A percentile compares a stretch with the other conserved stretches of the same genome.
Conservation (phyloP, 1,140 invertebrate genomes). For the Pogonomyrmex californicus region DNA sequence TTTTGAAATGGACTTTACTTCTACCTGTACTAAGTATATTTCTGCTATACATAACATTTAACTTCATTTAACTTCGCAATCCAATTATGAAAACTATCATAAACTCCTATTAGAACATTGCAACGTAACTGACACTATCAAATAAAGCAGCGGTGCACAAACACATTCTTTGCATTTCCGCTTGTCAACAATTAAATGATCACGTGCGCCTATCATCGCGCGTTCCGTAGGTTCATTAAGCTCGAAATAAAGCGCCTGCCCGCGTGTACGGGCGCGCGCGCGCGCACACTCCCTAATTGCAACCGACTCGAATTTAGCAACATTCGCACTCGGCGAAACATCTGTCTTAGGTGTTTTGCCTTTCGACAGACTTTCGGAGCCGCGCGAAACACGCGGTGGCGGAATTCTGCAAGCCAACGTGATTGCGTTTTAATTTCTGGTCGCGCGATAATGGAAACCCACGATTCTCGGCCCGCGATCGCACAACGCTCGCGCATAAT, state of each 20-base stretch:
- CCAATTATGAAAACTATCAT: conserved; percentile 41
- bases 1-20: background rate
- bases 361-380: conserved; percentile 57
- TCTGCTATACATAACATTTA: background rate
- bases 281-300: conserved; percentile 48
- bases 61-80: conserved; percentile 43
- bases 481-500: conserved; percentile 51
- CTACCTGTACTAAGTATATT: background rate
- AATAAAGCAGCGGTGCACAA: conserved; percentile 34
- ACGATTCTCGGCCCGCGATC: conserved; percentile 38
- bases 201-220: conserved; percentile 58
- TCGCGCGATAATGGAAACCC: conserved; percentile 57
- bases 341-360: conserved; percentile 60
- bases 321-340: conserved; percentile 60
- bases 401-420: conserved; percentile 57
- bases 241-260: conserved; percentile 12
- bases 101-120: conserved; percentile 43
- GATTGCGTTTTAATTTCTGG: conserved; percentile 64
- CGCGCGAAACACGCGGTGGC: conserved; percentile 29
- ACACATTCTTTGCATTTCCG: conserved; percentile 57
- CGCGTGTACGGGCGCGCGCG: background rate
- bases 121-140: conserved; percentile 40
- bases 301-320: conserved; percentile 54
- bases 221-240: conserved; percentile 48
- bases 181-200: conserved; percentile 61